These are phyloP conservation scores for Leptinotarsa haldemani DNA, from an alignment of 2,888 invertebrate species.

Conservation along the genomic window DNA sequence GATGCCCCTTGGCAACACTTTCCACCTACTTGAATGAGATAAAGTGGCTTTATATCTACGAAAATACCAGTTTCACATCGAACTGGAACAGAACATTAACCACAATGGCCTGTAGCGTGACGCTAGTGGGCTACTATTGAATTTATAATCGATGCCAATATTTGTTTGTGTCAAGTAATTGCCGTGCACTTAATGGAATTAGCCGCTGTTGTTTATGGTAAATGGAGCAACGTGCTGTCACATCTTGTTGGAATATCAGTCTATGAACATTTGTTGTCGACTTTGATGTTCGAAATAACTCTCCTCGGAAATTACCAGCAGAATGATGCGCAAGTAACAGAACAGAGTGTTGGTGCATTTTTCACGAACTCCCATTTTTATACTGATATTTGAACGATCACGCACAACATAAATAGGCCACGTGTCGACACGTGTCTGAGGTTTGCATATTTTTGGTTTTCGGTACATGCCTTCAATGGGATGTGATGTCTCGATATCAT, in stretches of 20 bases:
- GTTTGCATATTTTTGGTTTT: too few relatives aligned
- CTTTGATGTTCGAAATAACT: conserved; percentile 11
- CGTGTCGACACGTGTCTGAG: too few relatives aligned
- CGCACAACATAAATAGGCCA: too few relatives aligned
- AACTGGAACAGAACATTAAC: conserved; percentile 2
- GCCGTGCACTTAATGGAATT: conserved; percentile 24
- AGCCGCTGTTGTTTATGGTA: conserved; percentile 22
- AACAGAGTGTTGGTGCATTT: too few relatives aligned
- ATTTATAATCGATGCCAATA: conserved; percentile 27
- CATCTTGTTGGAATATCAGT: conserved; percentile 16
- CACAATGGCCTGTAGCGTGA: conserved; percentile 11
- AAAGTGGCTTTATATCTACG: not conserved
- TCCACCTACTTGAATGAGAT: conserved; percentile 4
- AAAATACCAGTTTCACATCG: not conserved
- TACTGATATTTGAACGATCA: too few relatives aligned
- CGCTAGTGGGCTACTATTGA: conserved; percentile 22
- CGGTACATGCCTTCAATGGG: too few relatives aligned
- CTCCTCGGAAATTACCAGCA: not conserved
- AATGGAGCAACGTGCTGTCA: conserved; percentile 24
- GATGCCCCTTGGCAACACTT: not conserved
- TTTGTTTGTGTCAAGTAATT: conserved; percentile 20
- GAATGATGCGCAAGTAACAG: too few relatives aligned
- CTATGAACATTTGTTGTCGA: conserved; percentile 9
- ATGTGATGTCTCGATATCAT: too few relatives aligned
- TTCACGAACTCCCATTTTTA: too few relatives aligned